These are phyloP conservation scores for Epirrhoe tristata DNA, from an alignment of 2,888 invertebrate species.

Conservation along the genomic window DNA sequence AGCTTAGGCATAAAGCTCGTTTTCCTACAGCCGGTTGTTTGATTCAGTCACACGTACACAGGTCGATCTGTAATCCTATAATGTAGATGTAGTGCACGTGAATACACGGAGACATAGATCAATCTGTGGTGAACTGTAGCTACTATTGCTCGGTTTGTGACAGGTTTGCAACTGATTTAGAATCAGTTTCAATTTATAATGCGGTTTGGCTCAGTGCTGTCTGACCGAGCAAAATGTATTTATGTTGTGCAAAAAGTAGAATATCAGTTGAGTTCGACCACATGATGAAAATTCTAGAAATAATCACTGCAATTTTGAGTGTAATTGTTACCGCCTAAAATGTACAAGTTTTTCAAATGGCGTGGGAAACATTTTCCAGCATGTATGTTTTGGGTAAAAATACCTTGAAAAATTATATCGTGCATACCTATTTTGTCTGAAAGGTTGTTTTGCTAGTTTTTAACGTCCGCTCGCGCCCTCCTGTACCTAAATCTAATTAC, in stretches of 20 bases:
- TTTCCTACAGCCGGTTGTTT: conserved; percentile 27
- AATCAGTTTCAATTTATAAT: conserved; percentile 24
- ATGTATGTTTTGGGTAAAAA: too few relatives aligned
- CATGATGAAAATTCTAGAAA: background rate
- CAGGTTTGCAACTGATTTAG: conserved; percentile 26
- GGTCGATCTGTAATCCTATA: conserved; percentile 20
- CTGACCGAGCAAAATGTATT: background rate
- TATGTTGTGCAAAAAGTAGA: background rate
- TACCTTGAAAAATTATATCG: too few relatives aligned
- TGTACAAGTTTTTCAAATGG: background rate
- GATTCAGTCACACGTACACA: conserved; percentile 29
- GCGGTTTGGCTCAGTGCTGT: background rate
- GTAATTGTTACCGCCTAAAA: background rate
- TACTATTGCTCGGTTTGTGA: conserved; percentile 21
- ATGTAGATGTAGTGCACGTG: conserved; percentile 18
- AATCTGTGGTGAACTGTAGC: conserved; percentile 30
- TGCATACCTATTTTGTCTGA: background rate
- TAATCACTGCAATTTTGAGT: background rate
- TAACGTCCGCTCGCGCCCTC: conserved; percentile 33
- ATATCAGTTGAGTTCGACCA: too few relatives aligned
- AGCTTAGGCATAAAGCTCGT: conserved; percentile 31
- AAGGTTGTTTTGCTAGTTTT: conserved; percentile 33
- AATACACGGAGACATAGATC: conserved; percentile 30
- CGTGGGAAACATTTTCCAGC: too few relatives aligned
- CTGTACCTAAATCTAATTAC: conserved; percentile 43